These are phyloP conservation scores for Emydura subglobosa DNA, from an alignment of 2,113 vertebrate species.

Conservation along the genomic window DNA sequence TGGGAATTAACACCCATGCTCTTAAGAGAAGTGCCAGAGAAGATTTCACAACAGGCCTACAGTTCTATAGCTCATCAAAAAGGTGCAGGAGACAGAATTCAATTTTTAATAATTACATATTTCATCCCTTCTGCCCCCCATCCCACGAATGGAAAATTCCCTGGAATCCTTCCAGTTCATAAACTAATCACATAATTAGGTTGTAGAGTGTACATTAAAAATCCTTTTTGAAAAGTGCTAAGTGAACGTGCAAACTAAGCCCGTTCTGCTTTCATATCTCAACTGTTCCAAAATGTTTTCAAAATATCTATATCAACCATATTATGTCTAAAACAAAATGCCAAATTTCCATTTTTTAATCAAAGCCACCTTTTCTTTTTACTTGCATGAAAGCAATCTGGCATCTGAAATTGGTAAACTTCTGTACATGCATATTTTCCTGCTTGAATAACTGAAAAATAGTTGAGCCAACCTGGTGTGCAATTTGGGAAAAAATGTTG, in stretches of 20 bases:
- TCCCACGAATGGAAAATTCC: background rate
- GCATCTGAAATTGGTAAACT: background rate
- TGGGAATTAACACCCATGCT: background rate
- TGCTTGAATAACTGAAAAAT: background rate
- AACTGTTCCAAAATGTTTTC: background rate
- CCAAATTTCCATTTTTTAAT: slow-evolving; percentile 16
- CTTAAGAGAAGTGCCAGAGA: background rate
- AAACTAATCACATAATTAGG: background rate
- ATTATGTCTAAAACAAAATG: slow-evolving; percentile 9
- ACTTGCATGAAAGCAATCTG: slow-evolving; percentile 47
- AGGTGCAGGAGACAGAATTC: background rate
- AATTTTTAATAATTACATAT: background rate
- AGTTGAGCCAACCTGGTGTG: background rate
- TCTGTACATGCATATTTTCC: background rate
- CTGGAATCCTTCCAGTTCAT: background rate
- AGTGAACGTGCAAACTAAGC: slow-evolving; percentile 32
- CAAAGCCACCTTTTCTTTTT: slow-evolving; percentile 39
- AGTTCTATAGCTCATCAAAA: background rate
- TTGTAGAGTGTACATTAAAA: slow-evolving; percentile 13
- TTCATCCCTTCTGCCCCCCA: background rate
- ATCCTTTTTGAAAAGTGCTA: background rate
- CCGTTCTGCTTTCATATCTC: background rate
- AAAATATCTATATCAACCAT: background rate
- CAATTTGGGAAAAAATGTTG: background rate
- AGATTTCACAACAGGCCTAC: background rate